These are phyloP conservation scores for Porphyrio hochstetteri DNA, from an alignment of 2,113 vertebrate species.

Conservation along the genomic window DNA sequence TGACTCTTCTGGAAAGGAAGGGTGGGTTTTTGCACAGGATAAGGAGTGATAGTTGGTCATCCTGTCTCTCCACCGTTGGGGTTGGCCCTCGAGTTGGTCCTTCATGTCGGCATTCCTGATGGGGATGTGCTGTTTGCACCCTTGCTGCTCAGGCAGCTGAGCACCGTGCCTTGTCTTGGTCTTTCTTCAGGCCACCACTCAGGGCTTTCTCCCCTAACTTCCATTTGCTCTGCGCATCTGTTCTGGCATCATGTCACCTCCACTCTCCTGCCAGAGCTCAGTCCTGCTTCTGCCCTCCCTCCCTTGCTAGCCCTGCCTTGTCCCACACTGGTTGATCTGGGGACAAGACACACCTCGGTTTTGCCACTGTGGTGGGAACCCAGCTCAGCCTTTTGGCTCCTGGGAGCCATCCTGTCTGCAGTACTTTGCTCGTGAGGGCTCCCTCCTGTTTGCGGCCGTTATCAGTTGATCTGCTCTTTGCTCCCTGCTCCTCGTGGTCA, in stretches of 20 bases:
- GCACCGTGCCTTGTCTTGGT: background rate
- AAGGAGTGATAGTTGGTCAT: rapidly evolving
- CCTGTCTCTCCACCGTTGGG: background rate
- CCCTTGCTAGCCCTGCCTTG: background rate
- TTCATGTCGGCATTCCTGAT: background rate
- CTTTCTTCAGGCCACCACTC: background rate
- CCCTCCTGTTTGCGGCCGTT: background rate
- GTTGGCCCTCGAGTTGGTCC: background rate
- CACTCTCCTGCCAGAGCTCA: background rate
- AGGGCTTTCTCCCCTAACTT: background rate
- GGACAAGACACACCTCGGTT: background rate
- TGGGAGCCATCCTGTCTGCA: background rate
- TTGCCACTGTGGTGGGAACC: background rate
- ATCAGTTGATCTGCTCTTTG: background rate
- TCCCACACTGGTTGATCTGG: background rate
- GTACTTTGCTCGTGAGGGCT: background rate
- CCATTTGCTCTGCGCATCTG: background rate
- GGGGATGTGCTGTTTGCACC: background rate
- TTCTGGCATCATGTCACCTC: too few species aligned
- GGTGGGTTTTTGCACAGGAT: background rate
- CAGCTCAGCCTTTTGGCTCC: background rate
- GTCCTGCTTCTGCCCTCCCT: background rate
- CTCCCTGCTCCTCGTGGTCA: background rate
- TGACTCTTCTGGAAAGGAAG: background rate
- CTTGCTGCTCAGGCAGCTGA: background rate